Evolutionary conservation across 1,140 invertebrate genomes (phyloP).

Genomic region (Thalassaphorura encarpata): DNA sequence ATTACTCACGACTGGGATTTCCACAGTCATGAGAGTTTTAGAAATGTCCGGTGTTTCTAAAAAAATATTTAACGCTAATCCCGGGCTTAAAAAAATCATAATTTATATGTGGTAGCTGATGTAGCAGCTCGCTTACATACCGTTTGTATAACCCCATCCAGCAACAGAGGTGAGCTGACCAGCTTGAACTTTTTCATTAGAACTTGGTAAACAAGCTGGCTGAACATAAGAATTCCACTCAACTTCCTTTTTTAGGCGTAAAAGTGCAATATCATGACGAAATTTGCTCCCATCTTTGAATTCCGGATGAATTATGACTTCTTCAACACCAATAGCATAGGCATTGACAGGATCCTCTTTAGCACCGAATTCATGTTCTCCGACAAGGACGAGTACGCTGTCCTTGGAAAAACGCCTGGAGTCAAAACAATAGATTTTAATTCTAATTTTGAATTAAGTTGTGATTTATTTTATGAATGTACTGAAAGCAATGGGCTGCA

Average conservation of each 20-base stretch:
- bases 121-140: neutral
- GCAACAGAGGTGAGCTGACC: neutral
- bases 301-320: neutral
- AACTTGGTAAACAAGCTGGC: slow-evolving; percentile 1
- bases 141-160: slow-evolving; percentile 2
- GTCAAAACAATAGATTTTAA: neutral
- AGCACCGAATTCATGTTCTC: slow-evolving; percentile 1
- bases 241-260: neutral
- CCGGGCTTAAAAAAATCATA: neutral
- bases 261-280: slow-evolving; percentile 1
- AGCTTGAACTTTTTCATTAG: neutral
- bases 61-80: neutral
- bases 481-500: neutral
- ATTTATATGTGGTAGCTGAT: neutral
- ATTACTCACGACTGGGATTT: neutral
- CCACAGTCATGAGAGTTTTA: slow-evolving; percentile 4
- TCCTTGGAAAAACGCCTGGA: neutral
- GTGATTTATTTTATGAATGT: neutral
- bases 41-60: neutral
- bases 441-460: neutral
- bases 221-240: slow-evolving; percentile 8
- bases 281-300: neutral
- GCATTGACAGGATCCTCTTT: slow-evolving; percentile 1
- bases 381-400: neutral
- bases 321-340: neutral